phyloP scores from a whole-genome alignment of 1,140 invertebrate species.

The Leucophenga varia region DNA sequence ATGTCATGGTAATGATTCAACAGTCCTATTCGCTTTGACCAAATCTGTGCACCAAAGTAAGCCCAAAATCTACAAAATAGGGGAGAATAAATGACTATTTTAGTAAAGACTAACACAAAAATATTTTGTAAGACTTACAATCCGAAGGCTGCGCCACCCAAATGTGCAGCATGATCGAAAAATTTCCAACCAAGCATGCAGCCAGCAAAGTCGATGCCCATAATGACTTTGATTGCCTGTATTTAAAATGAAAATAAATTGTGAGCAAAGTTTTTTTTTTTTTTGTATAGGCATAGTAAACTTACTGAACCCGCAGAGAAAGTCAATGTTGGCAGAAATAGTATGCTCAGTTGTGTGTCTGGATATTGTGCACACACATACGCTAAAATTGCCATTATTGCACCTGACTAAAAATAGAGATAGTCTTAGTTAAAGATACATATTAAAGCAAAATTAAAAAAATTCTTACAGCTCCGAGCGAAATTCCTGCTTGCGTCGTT shows the following conservation, averaged over 20 bases:
- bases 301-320: conserved; percentile 83
- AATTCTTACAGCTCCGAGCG: conserved; percentile 85
- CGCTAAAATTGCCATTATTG: conserved; percentile 86
- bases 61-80: conserved; percentile 39
- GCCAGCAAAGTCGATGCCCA: conserved; percentile 79
- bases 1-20: conserved; percentile 48
- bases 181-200: conserved; percentile 85
- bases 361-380: conserved; percentile 87
- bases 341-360: conserved; percentile 80
- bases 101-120: too few relatives aligned
- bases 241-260: conserved; percentile 25
- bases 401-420: conserved; percentile 77
- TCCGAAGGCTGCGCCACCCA: conserved; percentile 90
- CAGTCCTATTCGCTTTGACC: conserved; percentile 45
- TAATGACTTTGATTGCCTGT: conserved; percentile 84
- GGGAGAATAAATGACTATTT: too few relatives aligned
- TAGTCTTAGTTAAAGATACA: too few relatives aligned
- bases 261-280: not conserved
- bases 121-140: conserved; percentile 74
- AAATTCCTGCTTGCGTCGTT: conserved; percentile 67
- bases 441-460: too few relatives aligned
- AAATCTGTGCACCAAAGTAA: conserved; percentile 41
- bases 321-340: conserved; percentile 84
- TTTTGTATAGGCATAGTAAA: conserved; percentile 20
- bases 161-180: conserved; percentile 97